Evolutionary conservation across 2,113 vertebrate genomes (phyloP).

Genomic region (Toxostoma redivivum): DNA sequence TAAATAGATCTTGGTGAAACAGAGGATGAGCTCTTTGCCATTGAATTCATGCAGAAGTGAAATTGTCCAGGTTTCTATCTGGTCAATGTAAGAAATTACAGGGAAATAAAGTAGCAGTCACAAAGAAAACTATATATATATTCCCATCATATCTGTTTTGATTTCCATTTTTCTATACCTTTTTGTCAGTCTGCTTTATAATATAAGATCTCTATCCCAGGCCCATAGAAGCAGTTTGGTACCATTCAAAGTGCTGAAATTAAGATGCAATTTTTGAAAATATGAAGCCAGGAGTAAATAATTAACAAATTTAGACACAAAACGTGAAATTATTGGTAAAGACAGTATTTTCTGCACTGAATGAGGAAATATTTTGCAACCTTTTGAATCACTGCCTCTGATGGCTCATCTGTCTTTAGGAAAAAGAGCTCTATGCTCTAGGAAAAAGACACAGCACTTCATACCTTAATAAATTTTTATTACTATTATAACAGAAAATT

Average conservation of each 20-base stretch:
- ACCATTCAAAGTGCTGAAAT: neutral
- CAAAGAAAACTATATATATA: neutral
- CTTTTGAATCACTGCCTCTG: neutral
- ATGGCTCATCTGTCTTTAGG: neutral
- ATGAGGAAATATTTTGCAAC: neutral
- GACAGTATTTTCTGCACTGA: neutral
- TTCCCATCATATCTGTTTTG: neutral
- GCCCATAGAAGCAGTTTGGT: neutral
- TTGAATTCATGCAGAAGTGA: neutral
- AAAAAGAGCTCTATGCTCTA: neutral
- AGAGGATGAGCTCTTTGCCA: neutral
- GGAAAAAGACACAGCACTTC: neutral
- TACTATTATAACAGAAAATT: neutral
- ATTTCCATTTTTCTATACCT: neutral
- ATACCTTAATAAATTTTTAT: neutral
- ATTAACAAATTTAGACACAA: neutral
- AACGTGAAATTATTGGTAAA: neutral
- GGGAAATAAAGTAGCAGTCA: neutral
- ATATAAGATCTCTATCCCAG: neutral
- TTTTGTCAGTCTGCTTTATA: neutral
- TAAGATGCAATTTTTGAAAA: neutral
- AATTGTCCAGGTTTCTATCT: neutral
- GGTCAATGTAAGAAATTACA: neutral
- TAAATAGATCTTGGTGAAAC: neutral
- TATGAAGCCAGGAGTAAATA: neutral